Evolutionary conservation across 2,888 invertebrate genomes (phyloP).

Genomic region (Lydus trimaculatus): DNA sequence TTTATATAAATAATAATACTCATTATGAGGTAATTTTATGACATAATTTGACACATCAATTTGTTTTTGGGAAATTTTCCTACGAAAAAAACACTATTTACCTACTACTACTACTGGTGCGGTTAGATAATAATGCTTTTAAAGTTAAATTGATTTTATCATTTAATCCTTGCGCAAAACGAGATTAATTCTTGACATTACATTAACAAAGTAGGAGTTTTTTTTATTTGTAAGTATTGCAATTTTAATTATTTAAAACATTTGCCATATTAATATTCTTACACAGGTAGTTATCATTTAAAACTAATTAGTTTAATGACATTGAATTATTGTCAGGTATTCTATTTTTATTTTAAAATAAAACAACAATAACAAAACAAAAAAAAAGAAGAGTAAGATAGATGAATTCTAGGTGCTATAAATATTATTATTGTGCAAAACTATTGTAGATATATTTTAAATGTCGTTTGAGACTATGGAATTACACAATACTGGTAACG

Average conservation of each 20-base stretch:
- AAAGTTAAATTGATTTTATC: not conserved
- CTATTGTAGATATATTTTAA: slow-evolving; percentile 20
- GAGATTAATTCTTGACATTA: no score
- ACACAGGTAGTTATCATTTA: no score
- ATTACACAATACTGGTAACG: slow-evolving; percentile 22
- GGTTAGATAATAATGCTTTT: not conserved
- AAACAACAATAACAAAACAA: no score
- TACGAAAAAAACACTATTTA: not conserved
- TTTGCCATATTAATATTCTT: no score
- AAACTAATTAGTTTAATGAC: no score
- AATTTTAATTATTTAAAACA: no score
- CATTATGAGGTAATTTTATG: not conserved
- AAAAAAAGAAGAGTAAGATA: no score
- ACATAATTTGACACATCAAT: not conserved
- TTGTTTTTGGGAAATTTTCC: not conserved
- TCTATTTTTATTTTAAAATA: no score
- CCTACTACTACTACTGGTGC: no score
- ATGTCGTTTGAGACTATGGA: slow-evolving; percentile 18
- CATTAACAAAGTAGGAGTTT: no score
- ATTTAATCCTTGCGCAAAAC: not conserved
- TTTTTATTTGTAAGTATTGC: no score
- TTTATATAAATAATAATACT: not conserved
- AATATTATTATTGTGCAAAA: slow-evolving; percentile 12
- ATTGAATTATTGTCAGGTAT: no score
- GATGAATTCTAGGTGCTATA: slow-evolving; percentile 15